phyloP scores from a whole-genome alignment of 1,140 invertebrate genomes.

The Bombus sylvicola region DNA sequence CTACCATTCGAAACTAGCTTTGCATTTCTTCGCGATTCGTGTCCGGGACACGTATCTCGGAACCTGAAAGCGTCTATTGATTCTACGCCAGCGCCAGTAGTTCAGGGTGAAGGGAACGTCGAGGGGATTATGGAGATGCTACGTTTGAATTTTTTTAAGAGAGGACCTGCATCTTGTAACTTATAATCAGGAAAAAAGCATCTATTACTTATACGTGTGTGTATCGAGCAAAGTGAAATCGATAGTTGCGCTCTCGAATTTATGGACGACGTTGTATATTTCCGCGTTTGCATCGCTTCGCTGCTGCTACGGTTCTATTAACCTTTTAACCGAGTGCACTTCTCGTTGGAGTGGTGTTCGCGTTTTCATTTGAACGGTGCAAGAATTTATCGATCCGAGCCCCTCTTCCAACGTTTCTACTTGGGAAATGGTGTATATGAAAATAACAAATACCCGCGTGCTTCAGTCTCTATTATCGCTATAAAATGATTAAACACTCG shows the following conservation, averaged over 20 bases:
- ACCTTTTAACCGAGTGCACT: constrained; percentile 41
- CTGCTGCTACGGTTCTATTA: constrained; percentile 8
- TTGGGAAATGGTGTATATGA: not conserved
- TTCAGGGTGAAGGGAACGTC: not conserved
- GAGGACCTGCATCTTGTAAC: not conserved
- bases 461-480: not conserved
- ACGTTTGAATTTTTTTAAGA: not conserved
- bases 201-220: not conserved
- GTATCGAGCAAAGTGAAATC: not conserved
- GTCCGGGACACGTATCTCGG: not conserved
- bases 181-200: not conserved
- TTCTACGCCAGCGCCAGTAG: not conserved
- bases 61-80: not conserved
- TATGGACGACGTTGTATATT: not conserved
- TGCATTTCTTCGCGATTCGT: constrained; percentile 11
- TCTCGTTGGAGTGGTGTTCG: not conserved
- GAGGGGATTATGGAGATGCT: not conserved
- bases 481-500: not conserved
- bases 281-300: not conserved
- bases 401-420: not conserved
- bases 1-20: constrained; percentile 9
- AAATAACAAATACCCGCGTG: too few species aligned
- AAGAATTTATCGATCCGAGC: constrained; percentile 27
- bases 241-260: not conserved
- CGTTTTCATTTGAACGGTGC: not conserved